Percentiles rank a stretch among this genome's conserved stretches.
phyloP scores from a whole-genome alignment of 2,113 vertebrate species.

The Caranx melampygus region DNA sequence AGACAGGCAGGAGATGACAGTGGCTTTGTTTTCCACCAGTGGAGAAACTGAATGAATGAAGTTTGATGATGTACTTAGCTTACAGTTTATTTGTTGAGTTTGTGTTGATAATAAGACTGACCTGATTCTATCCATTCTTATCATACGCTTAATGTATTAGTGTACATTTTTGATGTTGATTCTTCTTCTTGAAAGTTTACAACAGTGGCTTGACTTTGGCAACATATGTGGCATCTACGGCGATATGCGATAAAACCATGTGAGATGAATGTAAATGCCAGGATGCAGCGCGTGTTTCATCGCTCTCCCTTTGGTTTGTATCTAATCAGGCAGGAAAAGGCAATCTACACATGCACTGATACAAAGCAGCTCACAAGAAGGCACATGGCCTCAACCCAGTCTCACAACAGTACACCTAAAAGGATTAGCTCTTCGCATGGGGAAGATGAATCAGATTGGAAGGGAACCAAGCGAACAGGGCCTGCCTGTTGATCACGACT shows the following conservation, averaged over 20 bases:
- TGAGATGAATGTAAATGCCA: slow-evolving; percentile 43
- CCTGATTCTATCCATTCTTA: not conserved
- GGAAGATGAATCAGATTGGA: slow-evolving; percentile 55
- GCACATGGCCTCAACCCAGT: slow-evolving; percentile 16
- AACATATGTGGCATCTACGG: not conserved
- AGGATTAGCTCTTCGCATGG: slow-evolving; percentile 44
- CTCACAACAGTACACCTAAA: slow-evolving; percentile 48
- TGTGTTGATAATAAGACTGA: too few relatives aligned
- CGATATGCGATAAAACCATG: slow-evolving; percentile 5
- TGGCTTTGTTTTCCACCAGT: too few relatives aligned
- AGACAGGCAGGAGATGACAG: too few relatives aligned
- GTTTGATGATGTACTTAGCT: too few relatives aligned
- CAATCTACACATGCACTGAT: slow-evolving; percentile 36
- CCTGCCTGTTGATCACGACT: slow-evolving; percentile 38
- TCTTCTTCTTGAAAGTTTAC: not conserved
- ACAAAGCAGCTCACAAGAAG: slow-evolving; percentile 54
- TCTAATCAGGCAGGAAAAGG: slow-evolving; percentile 19
- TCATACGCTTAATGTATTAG: not conserved
- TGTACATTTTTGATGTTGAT: not conserved
- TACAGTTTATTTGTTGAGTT: too few relatives aligned
- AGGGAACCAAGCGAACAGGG: slow-evolving; percentile 21
- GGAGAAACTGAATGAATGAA: too few relatives aligned
- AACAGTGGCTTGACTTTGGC: not conserved
- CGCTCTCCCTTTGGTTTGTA: slow-evolving; percentile 7
- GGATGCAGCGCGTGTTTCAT: slow-evolving; percentile 17